A percentile compares a stretch with the other conserved stretches of the same genome.
Conservation (phyloP, 2,797 vertebrate species). For the Miichthys miiuy region DNA sequence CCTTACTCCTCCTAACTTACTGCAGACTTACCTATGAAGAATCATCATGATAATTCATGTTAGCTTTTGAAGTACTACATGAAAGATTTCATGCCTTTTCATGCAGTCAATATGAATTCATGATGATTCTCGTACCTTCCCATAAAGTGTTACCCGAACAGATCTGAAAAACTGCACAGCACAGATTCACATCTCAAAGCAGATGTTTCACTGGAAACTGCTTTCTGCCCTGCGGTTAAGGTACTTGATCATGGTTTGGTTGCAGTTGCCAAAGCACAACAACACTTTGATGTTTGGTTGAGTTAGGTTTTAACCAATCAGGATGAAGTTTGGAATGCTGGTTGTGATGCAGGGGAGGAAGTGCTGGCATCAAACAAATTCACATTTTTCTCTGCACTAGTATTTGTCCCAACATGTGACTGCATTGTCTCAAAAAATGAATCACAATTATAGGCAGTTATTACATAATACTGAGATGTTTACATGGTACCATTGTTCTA, state of each 20-base stretch:
- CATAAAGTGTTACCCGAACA: not conserved
- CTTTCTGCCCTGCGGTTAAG: not conserved
- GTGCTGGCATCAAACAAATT: slow-evolving; percentile 2
- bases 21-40: no score
- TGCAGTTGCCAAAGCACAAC: slow-evolving; percentile 26
- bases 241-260: not conserved
- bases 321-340: slow-evolving; percentile 11
- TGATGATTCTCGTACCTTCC: no score
- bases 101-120: no score
- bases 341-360: slow-evolving; percentile 22
- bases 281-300: not conserved
- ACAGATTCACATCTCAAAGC: not conserved
- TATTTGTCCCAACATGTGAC: slow-evolving; percentile 32
- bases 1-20: no score
- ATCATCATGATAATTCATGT: no score
- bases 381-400: not conserved
- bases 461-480: not conserved
- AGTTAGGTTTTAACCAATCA: slow-evolving; percentile 12
- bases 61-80: no score
- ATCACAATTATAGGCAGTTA: slow-evolving; percentile 12
- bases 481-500: not conserved
- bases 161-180: not conserved
- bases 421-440: slow-evolving; percentile 6
- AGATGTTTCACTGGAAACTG: not conserved
- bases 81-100: no score